phyloP scores from a whole-genome alignment of 2,888 invertebrate genomes.

The Xestia sexstrigata region DNA sequence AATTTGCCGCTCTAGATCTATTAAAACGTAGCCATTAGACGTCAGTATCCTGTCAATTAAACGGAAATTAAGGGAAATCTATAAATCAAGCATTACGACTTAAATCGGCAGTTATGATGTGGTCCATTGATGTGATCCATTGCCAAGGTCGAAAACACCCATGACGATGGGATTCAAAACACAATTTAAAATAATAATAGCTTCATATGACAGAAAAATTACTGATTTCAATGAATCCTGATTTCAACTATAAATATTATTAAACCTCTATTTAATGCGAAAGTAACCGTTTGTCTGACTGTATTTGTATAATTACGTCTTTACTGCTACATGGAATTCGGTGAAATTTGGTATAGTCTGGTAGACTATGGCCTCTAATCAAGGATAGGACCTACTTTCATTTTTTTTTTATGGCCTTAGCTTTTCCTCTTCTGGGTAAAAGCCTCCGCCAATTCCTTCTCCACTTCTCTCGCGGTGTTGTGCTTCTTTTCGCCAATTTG shows the following conservation, averaged over 20 bases:
- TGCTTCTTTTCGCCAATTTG: too few species aligned
- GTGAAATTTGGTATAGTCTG: not conserved
- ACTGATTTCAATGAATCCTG: slow-evolving; percentile 34
- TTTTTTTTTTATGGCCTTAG: too few species aligned
- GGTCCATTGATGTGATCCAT: slow-evolving; percentile 1
- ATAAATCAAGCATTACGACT: slow-evolving; percentile 23
- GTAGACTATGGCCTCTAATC: not conserved
- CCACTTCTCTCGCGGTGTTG: too few species aligned
- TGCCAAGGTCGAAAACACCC: slow-evolving; percentile 24
- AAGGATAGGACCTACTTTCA: not conserved
- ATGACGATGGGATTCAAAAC: slow-evolving; percentile 29
- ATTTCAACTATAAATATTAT: slow-evolving; percentile 20
- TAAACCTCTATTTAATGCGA: not conserved
- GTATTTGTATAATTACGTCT: not conserved
- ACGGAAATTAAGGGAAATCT: slow-evolving; percentile 21
- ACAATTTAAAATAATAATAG: slow-evolving; percentile 33
- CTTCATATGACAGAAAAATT: slow-evolving; percentile 7
- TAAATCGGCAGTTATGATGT: slow-evolving; percentile 14
- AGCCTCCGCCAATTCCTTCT: too few species aligned
- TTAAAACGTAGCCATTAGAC: slow-evolving; percentile 8
- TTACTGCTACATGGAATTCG: not conserved
- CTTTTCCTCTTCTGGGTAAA: too few species aligned
- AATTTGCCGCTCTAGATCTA: slow-evolving; percentile 27
- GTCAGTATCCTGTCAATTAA: slow-evolving; percentile 30
- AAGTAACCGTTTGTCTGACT: not conserved